Percentiles rank a stretch among this genome's conserved stretches.
Evolutionary conservation across 2,113 vertebrate genomes (phyloP).

Genomic region (Labeo catla): DNA sequence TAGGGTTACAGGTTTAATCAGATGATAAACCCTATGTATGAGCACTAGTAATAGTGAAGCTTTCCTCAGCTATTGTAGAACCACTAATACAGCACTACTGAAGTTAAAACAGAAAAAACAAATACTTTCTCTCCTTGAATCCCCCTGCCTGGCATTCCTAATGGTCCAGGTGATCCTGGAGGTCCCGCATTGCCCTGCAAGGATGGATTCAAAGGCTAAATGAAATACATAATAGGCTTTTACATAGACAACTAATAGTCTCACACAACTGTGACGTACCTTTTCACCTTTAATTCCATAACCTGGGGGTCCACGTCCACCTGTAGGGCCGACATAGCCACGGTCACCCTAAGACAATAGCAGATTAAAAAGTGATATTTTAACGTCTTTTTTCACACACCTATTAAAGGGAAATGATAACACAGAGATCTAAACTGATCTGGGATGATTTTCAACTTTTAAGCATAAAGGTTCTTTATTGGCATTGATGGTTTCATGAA

Average conservation of each 20-base stretch:
- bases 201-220: neutral
- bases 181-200: slow-evolving; percentile 80
- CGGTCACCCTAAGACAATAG: slow-evolving; percentile 79
- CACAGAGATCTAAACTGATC: neutral
- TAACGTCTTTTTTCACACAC: neutral
- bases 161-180: slow-evolving; percentile 65
- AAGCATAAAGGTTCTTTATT: neutral
- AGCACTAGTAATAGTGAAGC: neutral
- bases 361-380: neutral
- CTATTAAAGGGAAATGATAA: neutral
- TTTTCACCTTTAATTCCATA: slow-evolving; percentile 84
- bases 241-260: neutral
- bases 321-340: slow-evolving; percentile 78
- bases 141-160: slow-evolving; percentile 70
- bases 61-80: neutral
- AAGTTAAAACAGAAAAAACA: neutral
- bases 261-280: slow-evolving; percentile 66
- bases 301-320: slow-evolving; percentile 76
- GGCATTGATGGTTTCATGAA: neutral
- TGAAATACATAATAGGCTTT: neutral
- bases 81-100: neutral
- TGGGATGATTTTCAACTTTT: too few relatives aligned
- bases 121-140: slow-evolving; percentile 77
- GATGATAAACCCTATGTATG: neutral
- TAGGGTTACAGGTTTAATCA: neutral